Evolutionary conservation across 37 sponge, comb jelly and placozoan species (phyloP).

Genomic region (Aphrocallistes beatrix): DNA sequence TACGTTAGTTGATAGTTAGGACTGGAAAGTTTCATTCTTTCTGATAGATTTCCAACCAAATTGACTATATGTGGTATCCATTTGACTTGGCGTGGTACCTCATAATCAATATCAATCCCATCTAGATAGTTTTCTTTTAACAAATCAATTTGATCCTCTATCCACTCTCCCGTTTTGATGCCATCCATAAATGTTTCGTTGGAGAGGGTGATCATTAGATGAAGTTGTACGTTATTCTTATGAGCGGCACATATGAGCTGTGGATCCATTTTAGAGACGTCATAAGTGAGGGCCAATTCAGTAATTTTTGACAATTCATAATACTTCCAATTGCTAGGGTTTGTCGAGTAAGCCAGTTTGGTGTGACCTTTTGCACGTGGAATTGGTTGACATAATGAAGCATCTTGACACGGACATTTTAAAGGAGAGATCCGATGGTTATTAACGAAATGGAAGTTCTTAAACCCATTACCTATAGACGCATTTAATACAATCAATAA

Average conservation of each 20-base stretch:
- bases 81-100: neutral
- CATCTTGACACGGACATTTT: neutral
- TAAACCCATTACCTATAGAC: neutral
- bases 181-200: neutral
- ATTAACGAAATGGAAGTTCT: neutral
- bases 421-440: neutral
- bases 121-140: neutral
- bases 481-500: too few species aligned
- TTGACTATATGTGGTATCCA: neutral
- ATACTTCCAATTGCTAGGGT: neutral
- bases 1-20: neutral
- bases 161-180: neutral
- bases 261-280: neutral
- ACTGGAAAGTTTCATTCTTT: neutral
- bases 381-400: neutral
- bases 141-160: neutral
- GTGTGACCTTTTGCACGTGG: neutral
- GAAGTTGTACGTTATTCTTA: constrained; percentile 8
- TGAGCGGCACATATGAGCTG: neutral
- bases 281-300: neutral
- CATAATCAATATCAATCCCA: constrained; percentile 7
- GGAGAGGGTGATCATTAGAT: neutral
- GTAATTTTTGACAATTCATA: neutral
- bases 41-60: neutral
- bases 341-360: neutral